Percentiles rank a stretch among this genome's conserved stretches.
Conservation (phyloP, 2,888 invertebrate genomes). For the Desoria tigrina region DNA sequence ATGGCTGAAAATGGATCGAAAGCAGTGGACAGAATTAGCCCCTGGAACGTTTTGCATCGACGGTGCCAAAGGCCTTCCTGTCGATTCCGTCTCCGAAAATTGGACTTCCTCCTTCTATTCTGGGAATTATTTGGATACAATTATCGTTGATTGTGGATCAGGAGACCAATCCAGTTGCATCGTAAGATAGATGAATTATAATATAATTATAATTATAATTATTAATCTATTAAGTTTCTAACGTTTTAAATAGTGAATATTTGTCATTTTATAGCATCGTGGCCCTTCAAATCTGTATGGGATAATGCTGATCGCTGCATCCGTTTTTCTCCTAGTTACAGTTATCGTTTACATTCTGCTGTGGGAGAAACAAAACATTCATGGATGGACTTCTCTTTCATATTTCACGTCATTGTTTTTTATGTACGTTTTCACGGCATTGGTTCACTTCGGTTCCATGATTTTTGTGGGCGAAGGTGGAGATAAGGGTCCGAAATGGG, state of each 20-base stretch:
- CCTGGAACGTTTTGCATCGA: slow-evolving; percentile 35
- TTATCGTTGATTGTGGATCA: slow-evolving; percentile 37
- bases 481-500: slow-evolving; percentile 28
- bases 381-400: slow-evolving; percentile 45
- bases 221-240: neutral
- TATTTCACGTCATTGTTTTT: slow-evolving; percentile 45
- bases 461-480: slow-evolving; percentile 25
- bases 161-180: neutral
- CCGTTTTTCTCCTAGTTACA: slow-evolving; percentile 47
- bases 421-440: slow-evolving; percentile 46
- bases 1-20: slow-evolving; percentile 39
- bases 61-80: slow-evolving; percentile 25
- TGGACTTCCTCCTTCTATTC: slow-evolving; percentile 14
- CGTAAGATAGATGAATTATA: slow-evolving; percentile 11
- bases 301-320: slow-evolving; percentile 45
- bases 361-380: slow-evolving; percentile 50
- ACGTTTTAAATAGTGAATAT: slow-evolving; percentile 1
- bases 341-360: slow-evolving; percentile 45
- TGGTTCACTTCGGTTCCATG: slow-evolving; percentile 36
- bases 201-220: neutral
- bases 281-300: slow-evolving; percentile 43
- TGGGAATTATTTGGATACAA: slow-evolving; percentile 37
- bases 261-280: slow-evolving; percentile 13
- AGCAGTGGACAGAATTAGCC: slow-evolving; percentile 28
- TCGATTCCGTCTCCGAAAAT: neutral